A percentile compares a stretch with the other conserved stretches of the same genome.
phyloP scores from a whole-genome alignment of 2,113 vertebrate genomes.

The Phoxinus phoxinus region DNA sequence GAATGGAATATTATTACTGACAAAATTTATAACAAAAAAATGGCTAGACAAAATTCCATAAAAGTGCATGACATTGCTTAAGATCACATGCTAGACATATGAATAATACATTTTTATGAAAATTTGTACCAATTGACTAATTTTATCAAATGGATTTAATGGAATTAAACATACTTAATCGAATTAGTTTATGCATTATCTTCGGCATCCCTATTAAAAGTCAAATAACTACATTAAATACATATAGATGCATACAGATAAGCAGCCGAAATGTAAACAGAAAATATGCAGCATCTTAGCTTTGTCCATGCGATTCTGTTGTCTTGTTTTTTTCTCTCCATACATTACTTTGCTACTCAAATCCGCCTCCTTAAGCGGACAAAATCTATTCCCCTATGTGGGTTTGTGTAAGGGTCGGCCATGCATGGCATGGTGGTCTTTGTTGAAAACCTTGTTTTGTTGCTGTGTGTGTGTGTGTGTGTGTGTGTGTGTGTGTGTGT shows the following conservation, averaged over 20 bases:
- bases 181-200: background rate
- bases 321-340: constrained; percentile 19
- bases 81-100: background rate
- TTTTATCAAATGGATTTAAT: background rate
- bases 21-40: no score
- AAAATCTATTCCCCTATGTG: constrained; percentile 49
- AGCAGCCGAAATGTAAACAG: background rate
- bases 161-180: background rate
- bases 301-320: constrained; percentile 19
- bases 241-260: background rate
- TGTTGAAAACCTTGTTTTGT: constrained; percentile 31
- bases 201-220: background rate
- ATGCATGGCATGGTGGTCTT: constrained; percentile 28
- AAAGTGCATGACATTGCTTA: background rate
- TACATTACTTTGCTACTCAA: constrained; percentile 30
- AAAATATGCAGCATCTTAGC: background rate
- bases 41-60: background rate
- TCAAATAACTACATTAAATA: background rate
- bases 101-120: background rate
- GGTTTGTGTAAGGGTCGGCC: constrained; percentile 28
- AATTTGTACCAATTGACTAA: background rate
- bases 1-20: no score
- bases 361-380: constrained; percentile 39
- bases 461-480: background rate
- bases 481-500: no score